Evolutionary conservation across 2,797 vertebrate genomes (phyloP), one percentile per base, ranked within the genome.

Genomic region (Hafferia zeledoni): DNA sequence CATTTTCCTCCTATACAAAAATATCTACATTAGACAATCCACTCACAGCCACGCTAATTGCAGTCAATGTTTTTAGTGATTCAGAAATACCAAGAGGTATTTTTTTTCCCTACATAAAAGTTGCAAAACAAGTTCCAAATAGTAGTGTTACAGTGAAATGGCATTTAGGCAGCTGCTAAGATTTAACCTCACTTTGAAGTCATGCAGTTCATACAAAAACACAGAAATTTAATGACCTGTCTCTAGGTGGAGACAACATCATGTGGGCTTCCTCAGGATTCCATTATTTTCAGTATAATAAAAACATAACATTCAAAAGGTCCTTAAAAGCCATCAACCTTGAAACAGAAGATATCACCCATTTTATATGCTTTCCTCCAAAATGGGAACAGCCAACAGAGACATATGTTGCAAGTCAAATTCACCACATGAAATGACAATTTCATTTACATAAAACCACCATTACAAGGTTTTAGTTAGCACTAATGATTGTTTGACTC

Each of bases 391-490:
- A 71, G 35, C 24, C 72, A 88, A 83, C 33, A 68, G 46, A 33
- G 33, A 87, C 86, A 93, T 92, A 92, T 61, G 64, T 25, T 61
- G 46, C 13, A 52, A 83, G 81, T 87, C 86, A 90, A 87, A 89
- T 53, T 92, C 92, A 60, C 77, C 30, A 44, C 83, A 31, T 16
- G 83, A 92, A 69, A 79, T 43, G 11, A 79, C 47, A 84, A 89
- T 72, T 70, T 74, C 41, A 93, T 96, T 93, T 84, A 72, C 75
- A 93, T 90, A 92, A 92, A 95, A 11, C 24, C 47, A 72, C 11
- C 24, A 61, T 85, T 87, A 85, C 35, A 83, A 77, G 23, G 52
- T 65, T 95, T 94, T 95, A 93, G 92, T 93, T 95, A 95, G 74
- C 59, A 64, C n/a, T 90, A 87, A 84, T 85, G 33, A 24, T 68